Evolutionary conservation across 2,797 vertebrate genomes (phyloP), one percentile per base, ranked within the genome.

Genomic region (Schizopygopsis pylzovi): DNA sequence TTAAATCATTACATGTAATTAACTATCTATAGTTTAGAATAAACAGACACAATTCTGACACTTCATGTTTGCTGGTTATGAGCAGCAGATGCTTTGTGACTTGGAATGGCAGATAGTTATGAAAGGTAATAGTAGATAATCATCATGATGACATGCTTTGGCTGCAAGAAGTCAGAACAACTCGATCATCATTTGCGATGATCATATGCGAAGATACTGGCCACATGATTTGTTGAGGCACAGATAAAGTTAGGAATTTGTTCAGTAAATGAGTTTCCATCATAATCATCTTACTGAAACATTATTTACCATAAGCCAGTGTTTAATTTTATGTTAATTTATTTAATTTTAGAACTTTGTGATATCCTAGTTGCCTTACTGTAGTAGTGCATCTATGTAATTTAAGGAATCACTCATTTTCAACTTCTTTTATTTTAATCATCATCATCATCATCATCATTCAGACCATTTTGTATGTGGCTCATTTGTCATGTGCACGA

Each of bases 401-500:
- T 78, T 25, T 43, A 25, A 65, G 28, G 20, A 75, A 63, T 73
- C 25, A 47, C 10, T 39, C 4, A 15, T 45, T 20, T 54, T 16
- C 49, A 33, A 3, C 49, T 33, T 56, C 18, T 78, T 43, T 39
- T 25, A 28, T 39, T 61, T 63, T 25, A 80, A 18, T 67, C 39
- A 63, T 11, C 41, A 28, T 47, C 49, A 37, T 13, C 52, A 54
- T 61, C 81, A 47, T 72, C n/a, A 63, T 63, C 25, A 49, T 61
- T 83, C 9, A 77, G 33, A 52, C 18, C 8, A 4, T 79, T 63
- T 39, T 72, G 11, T 28, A 20, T 52, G 61, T 52, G 67, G 56
- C 77, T 54, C 41, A 77, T 84, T 81, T 82, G 41, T 79, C 9
- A 73, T 83, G 49, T 82, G 72, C 52, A 84, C 37, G 43, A n/a